phyloP scores from a whole-genome alignment of 2,797 vertebrate species.

The Xenopus petersii region DNA sequence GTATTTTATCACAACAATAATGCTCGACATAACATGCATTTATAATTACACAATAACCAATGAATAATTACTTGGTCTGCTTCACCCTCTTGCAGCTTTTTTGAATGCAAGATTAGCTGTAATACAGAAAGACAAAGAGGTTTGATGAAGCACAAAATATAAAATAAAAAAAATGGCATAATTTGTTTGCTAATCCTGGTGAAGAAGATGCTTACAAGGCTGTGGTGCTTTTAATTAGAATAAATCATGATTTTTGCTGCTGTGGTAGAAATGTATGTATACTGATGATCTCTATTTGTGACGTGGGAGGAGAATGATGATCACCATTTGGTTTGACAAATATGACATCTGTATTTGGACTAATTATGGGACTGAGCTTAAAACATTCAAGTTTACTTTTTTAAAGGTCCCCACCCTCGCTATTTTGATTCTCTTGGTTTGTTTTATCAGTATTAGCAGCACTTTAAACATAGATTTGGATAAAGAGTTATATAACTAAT shows the following conservation, averaged over 20 bases:
- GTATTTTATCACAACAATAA: constrained; percentile 41
- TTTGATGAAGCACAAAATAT: constrained; percentile 45
- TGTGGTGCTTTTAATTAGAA: constrained; percentile 38
- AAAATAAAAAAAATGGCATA: constrained; percentile 24
- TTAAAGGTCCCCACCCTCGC: too few species aligned
- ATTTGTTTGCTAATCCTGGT: constrained; percentile 45
- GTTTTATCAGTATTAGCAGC: too few species aligned
- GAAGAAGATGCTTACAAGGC: constrained; percentile 37
- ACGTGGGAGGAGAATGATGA: background rate
- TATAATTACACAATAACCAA: constrained; percentile 47
- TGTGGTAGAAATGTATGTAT: constrained; percentile 18
- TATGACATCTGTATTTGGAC: too few species aligned
- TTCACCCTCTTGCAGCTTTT: constrained; percentile 36
- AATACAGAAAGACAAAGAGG: constrained; percentile 40
- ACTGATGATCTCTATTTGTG: constrained; percentile 2
- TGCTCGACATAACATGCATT: constrained; percentile 34
- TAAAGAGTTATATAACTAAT: too few species aligned
- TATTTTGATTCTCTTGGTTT: too few species aligned
- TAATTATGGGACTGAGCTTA: too few species aligned
- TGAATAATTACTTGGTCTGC: constrained; percentile 49
- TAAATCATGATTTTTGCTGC: constrained; percentile 24
- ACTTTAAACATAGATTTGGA: too few species aligned
- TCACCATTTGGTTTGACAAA: too few species aligned
- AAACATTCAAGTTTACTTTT: too few species aligned
- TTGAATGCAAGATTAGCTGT: constrained; percentile 45